A percentile compares a stretch with the other conserved stretches of the same genome.
phyloP scores from a whole-genome alignment of 2,113 vertebrate genomes.

The Procapra przewalskii region DNA sequence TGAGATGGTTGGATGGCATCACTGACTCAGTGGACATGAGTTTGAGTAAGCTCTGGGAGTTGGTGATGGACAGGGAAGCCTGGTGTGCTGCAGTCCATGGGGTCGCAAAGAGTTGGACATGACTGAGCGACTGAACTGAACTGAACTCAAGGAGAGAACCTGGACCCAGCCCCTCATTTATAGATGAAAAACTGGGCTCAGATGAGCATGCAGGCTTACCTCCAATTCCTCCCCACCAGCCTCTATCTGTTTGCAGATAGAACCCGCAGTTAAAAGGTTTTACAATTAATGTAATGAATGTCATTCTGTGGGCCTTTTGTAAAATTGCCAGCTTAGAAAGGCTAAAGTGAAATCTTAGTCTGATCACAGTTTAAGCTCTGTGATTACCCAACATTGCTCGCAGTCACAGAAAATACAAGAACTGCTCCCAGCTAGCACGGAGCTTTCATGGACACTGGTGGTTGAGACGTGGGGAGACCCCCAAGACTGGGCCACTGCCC shows the following conservation, averaged over 20 bases:
- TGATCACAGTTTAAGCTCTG: slow-evolving; percentile 69
- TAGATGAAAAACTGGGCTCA: background rate
- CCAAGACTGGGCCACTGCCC: background rate
- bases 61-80: background rate
- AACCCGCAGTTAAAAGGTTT: background rate
- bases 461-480: background rate
- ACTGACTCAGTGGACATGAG: background rate
- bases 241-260: background rate
- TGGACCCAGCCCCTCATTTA: background rate
- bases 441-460: background rate
- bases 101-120: background rate
- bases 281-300: slow-evolving; percentile 43
- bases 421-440: background rate
- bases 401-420: slow-evolving; percentile 37
- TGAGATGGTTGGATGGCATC: background rate
- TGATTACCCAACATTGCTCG: background rate
- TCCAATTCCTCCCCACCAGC: background rate
- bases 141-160: background rate
- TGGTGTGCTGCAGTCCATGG: background rate
- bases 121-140: background rate
- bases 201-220: background rate
- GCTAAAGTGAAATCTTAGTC: slow-evolving; percentile 68
- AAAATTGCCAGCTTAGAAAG: slow-evolving; percentile 73
- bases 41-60: background rate
- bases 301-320: slow-evolving; percentile 48